A percentile compares a stretch with the other conserved stretches of the same genome.
Conservation (phyloP, 2,797 vertebrate genomes). For the Acrocephalus scirpaceus region DNA sequence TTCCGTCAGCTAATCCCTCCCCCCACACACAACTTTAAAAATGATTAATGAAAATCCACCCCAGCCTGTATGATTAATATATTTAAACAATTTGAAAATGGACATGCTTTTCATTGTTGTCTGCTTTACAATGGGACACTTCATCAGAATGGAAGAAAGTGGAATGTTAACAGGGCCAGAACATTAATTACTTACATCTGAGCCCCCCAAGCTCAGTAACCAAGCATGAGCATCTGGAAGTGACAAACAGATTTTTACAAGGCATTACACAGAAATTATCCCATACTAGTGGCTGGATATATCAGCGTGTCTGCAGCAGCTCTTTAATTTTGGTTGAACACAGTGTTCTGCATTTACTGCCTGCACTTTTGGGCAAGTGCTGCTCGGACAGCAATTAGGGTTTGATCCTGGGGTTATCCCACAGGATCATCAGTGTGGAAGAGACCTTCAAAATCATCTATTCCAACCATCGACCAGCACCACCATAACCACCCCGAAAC, state of each 20-base stretch:
- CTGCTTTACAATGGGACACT: slow-evolving; percentile 21
- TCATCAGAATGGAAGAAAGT: slow-evolving; percentile 32
- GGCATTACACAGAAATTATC: background rate
- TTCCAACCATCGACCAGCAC: background rate
- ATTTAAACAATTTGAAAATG: slow-evolving; percentile 53
- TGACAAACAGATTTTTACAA: slow-evolving; percentile 34
- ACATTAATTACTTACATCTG: slow-evolving; percentile 38
- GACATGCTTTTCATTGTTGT: slow-evolving; percentile 36
- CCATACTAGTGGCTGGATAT: background rate
- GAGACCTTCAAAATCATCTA: background rate
- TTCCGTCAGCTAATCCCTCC: slow-evolving; percentile 21
- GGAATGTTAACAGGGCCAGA: slow-evolving; percentile 9
- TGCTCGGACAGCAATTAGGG: background rate
- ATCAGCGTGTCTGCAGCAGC: background rate
- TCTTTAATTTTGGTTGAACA: background rate
- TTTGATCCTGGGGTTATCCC: background rate
- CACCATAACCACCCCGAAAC: background rate
- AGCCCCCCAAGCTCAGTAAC: background rate
- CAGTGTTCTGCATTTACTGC: background rate
- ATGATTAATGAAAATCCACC: slow-evolving; percentile 44
- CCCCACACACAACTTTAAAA: slow-evolving; percentile 7
- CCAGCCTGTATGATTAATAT: background rate
- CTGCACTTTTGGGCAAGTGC: background rate
- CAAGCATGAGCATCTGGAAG: background rate
- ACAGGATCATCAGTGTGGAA: background rate